phyloP scores from a whole-genome alignment of 37 sponge, comb jelly and placozoan genomes.

The Oopsacas minuta region DNA sequence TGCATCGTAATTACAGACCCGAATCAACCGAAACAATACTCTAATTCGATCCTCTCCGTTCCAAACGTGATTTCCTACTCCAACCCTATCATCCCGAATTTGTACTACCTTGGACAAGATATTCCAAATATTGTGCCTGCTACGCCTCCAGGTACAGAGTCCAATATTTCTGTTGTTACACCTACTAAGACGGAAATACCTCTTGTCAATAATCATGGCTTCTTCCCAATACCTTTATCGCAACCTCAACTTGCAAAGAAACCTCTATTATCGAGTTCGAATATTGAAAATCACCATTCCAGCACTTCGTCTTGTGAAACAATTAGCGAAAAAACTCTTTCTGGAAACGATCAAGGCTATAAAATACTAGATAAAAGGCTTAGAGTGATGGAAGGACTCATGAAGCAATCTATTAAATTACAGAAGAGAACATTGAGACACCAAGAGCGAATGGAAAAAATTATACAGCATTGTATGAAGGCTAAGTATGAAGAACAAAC shows the following conservation, averaged over 20 bases:
- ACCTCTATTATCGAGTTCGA: not conserved
- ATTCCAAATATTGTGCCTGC: not conserved
- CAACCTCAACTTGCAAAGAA: not conserved
- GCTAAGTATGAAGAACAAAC: not conserved
- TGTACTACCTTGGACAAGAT: not conserved
- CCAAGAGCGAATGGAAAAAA: not conserved
- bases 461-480: not conserved
- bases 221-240: not conserved
- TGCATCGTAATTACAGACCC: not conserved
- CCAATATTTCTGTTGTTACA: not conserved
- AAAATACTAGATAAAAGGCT: not conserved
- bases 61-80: slow-evolving; percentile 9
- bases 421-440: not conserved
- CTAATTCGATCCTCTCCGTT: not conserved
- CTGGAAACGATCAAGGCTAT: not conserved
- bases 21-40: not conserved
- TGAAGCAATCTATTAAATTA: not conserved
- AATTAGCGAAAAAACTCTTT: not conserved
- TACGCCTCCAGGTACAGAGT: not conserved
- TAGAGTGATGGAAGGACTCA: not conserved
- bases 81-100: not conserved
- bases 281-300: not conserved
- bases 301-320: not conserved
- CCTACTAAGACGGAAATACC: not conserved
- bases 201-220: not conserved